A percentile compares a stretch with the other conserved stretches of the same genome.
Conservation (phyloP, 1,140 invertebrate genomes). For the Gonatopus flavifemur region DNA sequence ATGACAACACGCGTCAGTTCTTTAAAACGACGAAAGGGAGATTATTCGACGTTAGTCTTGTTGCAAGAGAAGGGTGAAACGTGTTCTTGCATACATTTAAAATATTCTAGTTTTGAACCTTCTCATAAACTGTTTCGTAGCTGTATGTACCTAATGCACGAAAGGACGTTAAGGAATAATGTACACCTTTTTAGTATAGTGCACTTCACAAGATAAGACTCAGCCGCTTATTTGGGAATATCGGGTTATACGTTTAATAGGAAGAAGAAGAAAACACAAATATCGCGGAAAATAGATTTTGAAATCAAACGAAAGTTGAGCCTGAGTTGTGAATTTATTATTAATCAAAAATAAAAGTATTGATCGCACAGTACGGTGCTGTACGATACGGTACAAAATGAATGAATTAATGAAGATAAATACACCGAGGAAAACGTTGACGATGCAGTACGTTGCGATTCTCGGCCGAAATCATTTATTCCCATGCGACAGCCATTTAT, state of each 20-base stretch:
- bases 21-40: constrained; percentile 36
- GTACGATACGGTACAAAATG: no score
- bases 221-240: constrained; percentile 31
- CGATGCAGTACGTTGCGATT: no score
- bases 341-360: no score
- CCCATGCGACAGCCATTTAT: no score
- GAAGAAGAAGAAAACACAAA: no score
- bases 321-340: no score
- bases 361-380: no score
- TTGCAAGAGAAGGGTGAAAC: constrained; percentile 34
- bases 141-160: constrained; percentile 33
- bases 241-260: not conserved
- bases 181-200: constrained; percentile 34
- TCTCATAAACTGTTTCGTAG: constrained; percentile 24
- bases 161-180: constrained; percentile 24
- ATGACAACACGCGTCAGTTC: constrained; percentile 30
- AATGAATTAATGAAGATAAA: no score
- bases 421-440: no score
- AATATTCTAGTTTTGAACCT: constrained; percentile 33
- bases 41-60: constrained; percentile 34
- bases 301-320: no score
- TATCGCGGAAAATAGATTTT: no score
- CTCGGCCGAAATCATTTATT: no score
- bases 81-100: constrained; percentile 39
- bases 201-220: constrained; percentile 37